Base-by-base conservation (phyloP, 2,888 invertebrate genomes). In the Sipunculus nudus region DNA sequence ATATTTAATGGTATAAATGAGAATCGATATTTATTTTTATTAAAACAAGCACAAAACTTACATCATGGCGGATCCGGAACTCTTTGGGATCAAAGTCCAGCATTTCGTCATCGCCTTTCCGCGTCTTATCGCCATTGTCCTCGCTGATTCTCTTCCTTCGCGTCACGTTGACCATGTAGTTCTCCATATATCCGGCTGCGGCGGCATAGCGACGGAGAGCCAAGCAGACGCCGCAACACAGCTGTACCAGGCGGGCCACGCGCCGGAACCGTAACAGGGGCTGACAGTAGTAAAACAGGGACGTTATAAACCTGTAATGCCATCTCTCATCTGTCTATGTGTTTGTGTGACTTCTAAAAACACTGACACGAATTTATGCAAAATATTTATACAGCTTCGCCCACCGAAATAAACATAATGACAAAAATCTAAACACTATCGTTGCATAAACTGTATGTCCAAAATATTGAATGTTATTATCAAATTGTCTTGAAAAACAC, bases 1-100 rank as follows among this genome's bases (percentile, higher is more conserved):
- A n/a, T n/a, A 35, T 13, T 10, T 13, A 10, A 35, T 35, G 10
- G 10, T 35, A 13, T 13, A 35, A 13, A 10, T 16, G 10, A 13
- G 10, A 35, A 13, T 35, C 10, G 10, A 16, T 16, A 35, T 13
- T 35, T 13, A 35, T 35, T 16, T 35, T 10, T 16, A 35, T 13
- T 13, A 35, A 16, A 16, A 35, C 38, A 13, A 13, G 16, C 10
- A 16, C 10, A 5, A 2, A 21, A 31, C 31, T 48, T 35, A 67
- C 67, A 54, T 68, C 64, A 25, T 57, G 58, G n/a, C 45, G 50
- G 3, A 58, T 50, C 39, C 63, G 59, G 56, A 65, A 69, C 32
- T 68, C 59, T n/a, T 61, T 49, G n/a, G 58, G 38, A 52, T 59
- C 54, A 48, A 68, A 68, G n/a, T 50, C 26, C 38, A 68, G 46